Conservation (phyloP, 2,113 vertebrate genomes). For the Scolopax mira region DNA sequence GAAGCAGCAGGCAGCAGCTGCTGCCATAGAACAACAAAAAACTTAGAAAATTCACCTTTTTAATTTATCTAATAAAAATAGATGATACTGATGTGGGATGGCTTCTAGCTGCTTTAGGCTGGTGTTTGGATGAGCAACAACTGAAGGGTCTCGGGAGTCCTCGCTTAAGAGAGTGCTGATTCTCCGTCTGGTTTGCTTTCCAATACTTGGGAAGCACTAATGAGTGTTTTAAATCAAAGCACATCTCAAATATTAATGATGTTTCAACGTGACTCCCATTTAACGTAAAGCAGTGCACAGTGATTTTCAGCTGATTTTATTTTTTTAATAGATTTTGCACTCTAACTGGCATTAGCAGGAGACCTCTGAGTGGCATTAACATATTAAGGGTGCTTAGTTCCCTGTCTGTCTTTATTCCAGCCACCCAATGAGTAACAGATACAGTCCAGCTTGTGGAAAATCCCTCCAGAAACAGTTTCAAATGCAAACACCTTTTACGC, state of each 20-base stretch:
- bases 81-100: not conserved
- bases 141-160: slow-evolving; percentile 44
- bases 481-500: slow-evolving; percentile 24
- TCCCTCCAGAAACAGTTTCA: slow-evolving; percentile 41
- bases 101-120: slow-evolving; percentile 21
- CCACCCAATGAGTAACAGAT: slow-evolving; percentile 14
- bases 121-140: slow-evolving; percentile 33
- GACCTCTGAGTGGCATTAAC: not conserved
- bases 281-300: not conserved
- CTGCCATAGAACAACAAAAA: slow-evolving; percentile 19
- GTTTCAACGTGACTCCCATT: slow-evolving; percentile 38
- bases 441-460: slow-evolving; percentile 1
- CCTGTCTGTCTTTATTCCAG: slow-evolving; percentile 15
- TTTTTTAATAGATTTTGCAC: not conserved
- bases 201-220: slow-evolving; percentile 69
- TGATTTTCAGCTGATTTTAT: not conserved
- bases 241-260: slow-evolving; percentile 63
- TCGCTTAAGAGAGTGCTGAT: not conserved
- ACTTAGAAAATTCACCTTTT: slow-evolving; percentile 27
- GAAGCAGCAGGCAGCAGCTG: slow-evolving; percentile 42
- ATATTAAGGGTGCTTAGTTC: slow-evolving; percentile 5
- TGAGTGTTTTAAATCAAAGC: slow-evolving; percentile 62
- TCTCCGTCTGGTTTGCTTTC: slow-evolving; percentile 59
- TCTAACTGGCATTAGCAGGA: not conserved
- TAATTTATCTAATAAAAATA: slow-evolving; percentile 51